phyloP scores from a whole-genome alignment of 2,888 invertebrate species.

The Thymelicus sylvestris region DNA sequence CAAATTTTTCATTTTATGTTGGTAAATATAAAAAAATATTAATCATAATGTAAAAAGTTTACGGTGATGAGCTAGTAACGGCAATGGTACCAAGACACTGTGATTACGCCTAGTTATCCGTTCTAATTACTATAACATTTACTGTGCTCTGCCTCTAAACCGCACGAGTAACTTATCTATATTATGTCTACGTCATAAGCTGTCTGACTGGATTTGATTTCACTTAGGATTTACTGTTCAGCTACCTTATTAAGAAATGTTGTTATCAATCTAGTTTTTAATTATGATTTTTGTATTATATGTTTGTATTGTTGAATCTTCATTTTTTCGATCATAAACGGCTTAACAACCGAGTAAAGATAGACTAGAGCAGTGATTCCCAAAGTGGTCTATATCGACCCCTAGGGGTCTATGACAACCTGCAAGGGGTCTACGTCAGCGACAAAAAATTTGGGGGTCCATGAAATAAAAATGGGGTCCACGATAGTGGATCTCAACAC shows the following conservation, averaged over 20 bases:
- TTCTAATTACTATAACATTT: constrained; percentile 2
- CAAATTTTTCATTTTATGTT: neutral
- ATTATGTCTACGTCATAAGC: constrained; percentile 1
- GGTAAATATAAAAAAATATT: too few relatives aligned
- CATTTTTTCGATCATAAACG: too few relatives aligned
- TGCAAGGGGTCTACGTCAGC: too few relatives aligned
- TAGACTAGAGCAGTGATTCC: too few relatives aligned
- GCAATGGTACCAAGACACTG: neutral
- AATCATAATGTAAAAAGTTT: too few relatives aligned
- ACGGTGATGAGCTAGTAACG: too few relatives aligned
- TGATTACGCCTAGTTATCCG: constrained; percentile 1
- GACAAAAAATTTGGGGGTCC: too few relatives aligned
- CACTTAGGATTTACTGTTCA: constrained; percentile 2
- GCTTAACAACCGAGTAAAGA: too few relatives aligned
- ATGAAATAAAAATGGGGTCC: too few relatives aligned
- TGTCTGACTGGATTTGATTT: constrained; percentile 1
- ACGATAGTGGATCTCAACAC: too few relatives aligned
- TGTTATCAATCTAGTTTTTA: neutral
- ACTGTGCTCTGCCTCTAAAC: neutral
- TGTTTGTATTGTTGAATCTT: neutral
- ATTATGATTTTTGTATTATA: neutral
- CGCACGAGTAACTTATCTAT: neutral
- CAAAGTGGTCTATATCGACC: too few relatives aligned
- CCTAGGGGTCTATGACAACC: too few relatives aligned
- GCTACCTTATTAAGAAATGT: neutral